Percentiles rank a stretch among this genome's conserved stretches.
These are phyloP conservation scores for Holothuria leucospilota DNA, from an alignment of 53 echinoderm and acorn worm genomes.

Conservation along the genomic window DNA sequence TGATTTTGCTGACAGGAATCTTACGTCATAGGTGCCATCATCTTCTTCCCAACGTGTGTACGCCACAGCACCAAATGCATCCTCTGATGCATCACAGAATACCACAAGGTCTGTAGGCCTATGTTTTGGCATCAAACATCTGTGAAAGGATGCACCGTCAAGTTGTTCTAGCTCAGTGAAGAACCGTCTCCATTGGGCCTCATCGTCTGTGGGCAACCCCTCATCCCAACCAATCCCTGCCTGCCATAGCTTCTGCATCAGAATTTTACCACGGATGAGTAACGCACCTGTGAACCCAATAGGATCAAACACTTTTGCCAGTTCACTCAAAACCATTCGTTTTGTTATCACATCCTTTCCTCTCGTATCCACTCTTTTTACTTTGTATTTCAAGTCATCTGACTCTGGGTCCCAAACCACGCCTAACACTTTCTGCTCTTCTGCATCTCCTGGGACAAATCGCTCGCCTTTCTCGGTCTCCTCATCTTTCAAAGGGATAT, in stretches of 20 bases:
- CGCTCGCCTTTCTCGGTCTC: background rate
- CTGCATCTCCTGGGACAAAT: background rate
- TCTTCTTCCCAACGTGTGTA: constrained; percentile 56
- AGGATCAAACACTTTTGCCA: constrained; percentile 44
- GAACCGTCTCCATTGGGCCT: constrained; percentile 35
- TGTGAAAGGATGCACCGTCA: background rate
- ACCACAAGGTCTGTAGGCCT: background rate
- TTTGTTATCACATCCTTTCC: constrained; percentile 50
- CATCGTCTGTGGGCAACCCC: background rate
- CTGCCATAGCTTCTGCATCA: constrained; percentile 57
- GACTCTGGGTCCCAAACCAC: constrained; percentile 56
- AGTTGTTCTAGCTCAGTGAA: constrained; percentile 37
- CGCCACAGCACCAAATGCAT: constrained; percentile 51
- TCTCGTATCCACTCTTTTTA: constrained; percentile 1
- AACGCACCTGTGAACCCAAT: constrained; percentile 54
- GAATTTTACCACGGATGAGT: constrained; percentile 51
- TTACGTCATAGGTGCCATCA: constrained; percentile 36
- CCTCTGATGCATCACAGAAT: constrained; percentile 57
- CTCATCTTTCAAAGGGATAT: constrained; percentile 16
- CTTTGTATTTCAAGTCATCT: constrained; percentile 46
- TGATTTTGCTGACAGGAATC: constrained; percentile 67
- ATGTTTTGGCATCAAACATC: constrained; percentile 15
- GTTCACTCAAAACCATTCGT: constrained; percentile 69
- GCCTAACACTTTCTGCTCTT: constrained; percentile 60
- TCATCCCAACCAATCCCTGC: constrained; percentile 56